Conservation (phyloP, 2,888 invertebrate genomes). For the Quadroppia sp. region DNA sequence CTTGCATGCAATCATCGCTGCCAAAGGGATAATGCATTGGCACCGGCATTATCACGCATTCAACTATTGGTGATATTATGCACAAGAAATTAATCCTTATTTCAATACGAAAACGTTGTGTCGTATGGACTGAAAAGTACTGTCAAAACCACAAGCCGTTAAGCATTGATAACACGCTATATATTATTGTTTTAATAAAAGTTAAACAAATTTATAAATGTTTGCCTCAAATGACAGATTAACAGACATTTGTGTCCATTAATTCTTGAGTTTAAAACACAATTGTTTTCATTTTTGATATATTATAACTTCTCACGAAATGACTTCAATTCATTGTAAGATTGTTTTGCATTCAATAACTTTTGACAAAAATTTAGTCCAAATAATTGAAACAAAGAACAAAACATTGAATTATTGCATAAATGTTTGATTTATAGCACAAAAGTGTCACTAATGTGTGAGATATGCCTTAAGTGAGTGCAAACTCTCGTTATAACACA, state of each 20-base stretch:
- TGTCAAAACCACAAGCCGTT: constrained; percentile 5
- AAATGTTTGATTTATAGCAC: not conserved
- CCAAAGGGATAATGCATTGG: constrained; percentile 18
- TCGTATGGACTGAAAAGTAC: not conserved
- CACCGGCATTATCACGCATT: constrained; percentile 7
- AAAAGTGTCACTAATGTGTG: not conserved
- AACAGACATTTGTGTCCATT: not conserved
- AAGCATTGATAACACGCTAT: not conserved
- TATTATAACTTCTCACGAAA: not conserved
- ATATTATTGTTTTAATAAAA: not conserved
- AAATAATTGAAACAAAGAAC: not conserved
- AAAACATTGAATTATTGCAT: not conserved
- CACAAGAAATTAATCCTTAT: not conserved
- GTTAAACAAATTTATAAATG: not conserved
- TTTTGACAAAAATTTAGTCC: not conserved
- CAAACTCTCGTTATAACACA: constrained; percentile 12
- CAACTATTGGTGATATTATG: not conserved
- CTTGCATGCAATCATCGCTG: constrained; percentile 9
- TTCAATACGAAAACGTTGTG: not conserved
- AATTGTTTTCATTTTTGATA: not conserved
- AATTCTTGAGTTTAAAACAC: not conserved
- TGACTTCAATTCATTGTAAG: not conserved
- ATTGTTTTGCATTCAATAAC: not conserved
- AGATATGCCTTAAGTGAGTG: constrained; percentile 8
- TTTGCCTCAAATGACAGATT: not conserved